A percentile compares a stretch with the other conserved stretches of the same genome.
Conservation (phyloP, 2,888 invertebrate species). For the Choristoneura rosaceana region DNA sequence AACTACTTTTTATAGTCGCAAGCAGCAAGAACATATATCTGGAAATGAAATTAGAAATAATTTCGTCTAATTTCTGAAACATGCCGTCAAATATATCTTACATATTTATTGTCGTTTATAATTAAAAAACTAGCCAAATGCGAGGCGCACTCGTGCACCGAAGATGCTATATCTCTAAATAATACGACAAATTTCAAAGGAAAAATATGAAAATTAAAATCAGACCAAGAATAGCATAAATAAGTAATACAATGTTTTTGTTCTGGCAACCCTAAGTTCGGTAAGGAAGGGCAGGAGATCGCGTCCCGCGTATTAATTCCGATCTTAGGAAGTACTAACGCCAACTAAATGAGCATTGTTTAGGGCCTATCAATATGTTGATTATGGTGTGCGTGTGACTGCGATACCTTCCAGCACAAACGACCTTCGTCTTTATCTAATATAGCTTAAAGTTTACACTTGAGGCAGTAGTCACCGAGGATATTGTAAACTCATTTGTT, state of each 20-base stretch:
- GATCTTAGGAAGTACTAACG: constrained; percentile 37
- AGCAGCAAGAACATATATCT: too few relatives aligned
- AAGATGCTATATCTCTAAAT: too few relatives aligned
- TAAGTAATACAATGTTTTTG: background rate
- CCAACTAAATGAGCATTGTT: constrained; percentile 44
- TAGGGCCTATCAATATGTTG: constrained; percentile 43
- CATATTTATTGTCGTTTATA: too few relatives aligned
- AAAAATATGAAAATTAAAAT: too few relatives aligned
- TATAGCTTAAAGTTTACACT: background rate
- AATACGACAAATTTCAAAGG: too few relatives aligned
- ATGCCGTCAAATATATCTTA: too few relatives aligned
- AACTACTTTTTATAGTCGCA: background rate
- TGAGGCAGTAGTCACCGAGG: background rate
- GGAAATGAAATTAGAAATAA: too few relatives aligned
- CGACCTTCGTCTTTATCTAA: background rate
- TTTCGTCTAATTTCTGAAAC: too few relatives aligned
- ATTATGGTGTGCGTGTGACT: constrained; percentile 31
- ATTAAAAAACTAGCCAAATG: too few relatives aligned
- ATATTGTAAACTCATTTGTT: constrained; percentile 39
- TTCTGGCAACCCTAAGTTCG: constrained; percentile 20
- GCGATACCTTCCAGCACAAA: background rate
- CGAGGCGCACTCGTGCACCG: too few relatives aligned
- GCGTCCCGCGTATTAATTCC: constrained; percentile 42
- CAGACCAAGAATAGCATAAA: background rate
- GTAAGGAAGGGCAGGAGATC: constrained; percentile 33